Base-by-base conservation (phyloP, 2,888 invertebrate species). In the Unio pictorum region DNA sequence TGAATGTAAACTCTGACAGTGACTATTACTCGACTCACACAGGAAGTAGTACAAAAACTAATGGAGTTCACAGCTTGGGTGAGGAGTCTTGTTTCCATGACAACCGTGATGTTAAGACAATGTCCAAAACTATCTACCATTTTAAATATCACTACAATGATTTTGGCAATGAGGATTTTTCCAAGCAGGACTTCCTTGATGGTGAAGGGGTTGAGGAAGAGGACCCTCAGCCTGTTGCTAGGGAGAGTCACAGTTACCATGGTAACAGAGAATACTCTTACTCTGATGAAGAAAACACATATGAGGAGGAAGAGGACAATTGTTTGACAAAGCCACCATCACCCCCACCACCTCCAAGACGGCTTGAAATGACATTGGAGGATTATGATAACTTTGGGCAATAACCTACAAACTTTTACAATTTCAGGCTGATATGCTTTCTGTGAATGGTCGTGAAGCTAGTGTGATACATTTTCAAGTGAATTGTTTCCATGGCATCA, bases 1-100 rank as follows among this genome's bases (percentile, higher is more conserved):
- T 75, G 54, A 75, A 76, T 74, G 69, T 72, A 65, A 72, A 45
- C 45, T 65, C 79, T 20, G 84, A 85, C 70, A 82, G 84, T 69
- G 86, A 86, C 73, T 86, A 84, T 81, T 83, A 79, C 69, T 81
- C 83, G 23, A 71, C 77, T 1, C 81, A 81, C 66, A 78, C 82
- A 45, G 81, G 80, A 59, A 84, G 79, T 67, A 80, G 73, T 63
- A 72, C 78, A n/a, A 66, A 66, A 64, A 76, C 73, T 58, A 66
- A 73, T 63, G 18, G 61, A 65, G 28, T 23, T 15, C 18, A 60
- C 66, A 18, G 56, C 67, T 30, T 18, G 64, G 34, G 58, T 55
- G 34, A 56, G 54, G 23, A 26, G 30, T 30, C 2, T 0, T 18
- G 55, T 55, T 26, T 26, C 60, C 3, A 26, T 54, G 61, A 64